Base-by-base conservation (phyloP, 1,140 invertebrate species). In the Pygmarrhopalites habei region DNA sequence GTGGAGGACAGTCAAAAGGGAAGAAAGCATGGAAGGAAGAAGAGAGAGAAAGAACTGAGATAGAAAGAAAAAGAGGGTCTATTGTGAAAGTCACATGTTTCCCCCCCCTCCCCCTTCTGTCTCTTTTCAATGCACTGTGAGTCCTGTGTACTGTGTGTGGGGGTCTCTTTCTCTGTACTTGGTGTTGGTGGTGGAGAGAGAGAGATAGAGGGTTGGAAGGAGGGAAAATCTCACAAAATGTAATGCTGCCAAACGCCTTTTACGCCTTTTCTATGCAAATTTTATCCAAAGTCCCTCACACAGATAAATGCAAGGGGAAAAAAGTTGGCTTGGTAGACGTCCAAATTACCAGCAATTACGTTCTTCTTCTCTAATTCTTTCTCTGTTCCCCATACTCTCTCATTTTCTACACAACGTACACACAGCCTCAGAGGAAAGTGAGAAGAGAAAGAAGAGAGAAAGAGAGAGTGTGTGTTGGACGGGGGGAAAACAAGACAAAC, bases 311-410 rank as follows among this genome's bases (percentile, higher is more conserved):
- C 57, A 67, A n/a, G n/a, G n/a, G n/a, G n/a, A n/a, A 62, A 68
- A 68, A 65, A 64, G 64, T 62, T 62, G 41, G 60, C n/a, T 69
- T 69, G 67, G 67, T 69, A 60, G 51, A 39, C 43, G 58, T 66
- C 67, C 67, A 69, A 69, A 69, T 69, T 69, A 69, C 64, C 58
- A 66, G 67, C 67, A 69, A 69, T 69, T 69, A 69, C 64, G 66
- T 67, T 67, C 65, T 67, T 67, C 58, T 41, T 53, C 56, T 58
- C 52, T 43, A 39, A 23, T 44, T 28, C 43, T 49, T 44, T 60
- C 39, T 60, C 49, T 39, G 30, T 60, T 51, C 35, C n/a, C 47
- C 46, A 39, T 60, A 49, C 58, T 49, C 44, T 19, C 5, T 7
- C n/a, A 4, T n/a, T 49, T 23, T 17, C 21, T 26, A 43, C 28